Percentiles rank a stretch among this genome's conserved stretches.
Conservation (phyloP, 1,140 invertebrate genomes). For the Papilio polytes region DNA sequence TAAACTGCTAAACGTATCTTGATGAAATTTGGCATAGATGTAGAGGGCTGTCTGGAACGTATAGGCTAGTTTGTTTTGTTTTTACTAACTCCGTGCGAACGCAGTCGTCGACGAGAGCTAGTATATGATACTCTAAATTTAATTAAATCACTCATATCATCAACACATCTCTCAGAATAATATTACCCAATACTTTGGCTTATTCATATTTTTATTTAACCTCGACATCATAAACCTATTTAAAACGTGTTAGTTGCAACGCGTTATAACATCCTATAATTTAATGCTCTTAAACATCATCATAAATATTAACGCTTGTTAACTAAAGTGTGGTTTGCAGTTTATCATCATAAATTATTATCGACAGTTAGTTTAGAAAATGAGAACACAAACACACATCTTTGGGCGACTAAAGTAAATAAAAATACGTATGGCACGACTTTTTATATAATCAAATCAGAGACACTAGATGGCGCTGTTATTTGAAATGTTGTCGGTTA, state of each 20-base stretch:
- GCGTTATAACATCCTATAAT: conserved; percentile 23
- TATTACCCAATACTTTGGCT: background rate
- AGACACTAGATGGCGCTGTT: background rate
- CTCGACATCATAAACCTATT: conserved; percentile 23
- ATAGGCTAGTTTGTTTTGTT: no score
- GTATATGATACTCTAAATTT: no score
- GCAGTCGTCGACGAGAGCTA: no score
- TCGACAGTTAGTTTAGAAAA: background rate
- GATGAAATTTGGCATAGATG: no score
- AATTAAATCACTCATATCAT: no score
- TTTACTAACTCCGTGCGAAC: no score
- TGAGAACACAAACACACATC: background rate
- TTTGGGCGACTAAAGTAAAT: background rate
- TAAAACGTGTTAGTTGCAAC: conserved; percentile 4
- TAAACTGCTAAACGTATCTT: no score
- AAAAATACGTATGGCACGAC: background rate
- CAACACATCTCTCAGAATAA: no score
- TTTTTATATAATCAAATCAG: no score
- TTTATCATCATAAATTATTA: background rate
- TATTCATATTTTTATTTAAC: background rate
- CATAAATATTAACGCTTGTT: conserved; percentile 34
- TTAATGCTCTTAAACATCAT: conserved; percentile 18
- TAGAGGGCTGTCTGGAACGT: no score
- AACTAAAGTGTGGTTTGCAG: conserved; percentile 26
- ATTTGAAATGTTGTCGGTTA: background rate